Evolutionary conservation across 2,113 vertebrate genomes (phyloP).

Genomic region (Phrynosoma blainvillii): DNA sequence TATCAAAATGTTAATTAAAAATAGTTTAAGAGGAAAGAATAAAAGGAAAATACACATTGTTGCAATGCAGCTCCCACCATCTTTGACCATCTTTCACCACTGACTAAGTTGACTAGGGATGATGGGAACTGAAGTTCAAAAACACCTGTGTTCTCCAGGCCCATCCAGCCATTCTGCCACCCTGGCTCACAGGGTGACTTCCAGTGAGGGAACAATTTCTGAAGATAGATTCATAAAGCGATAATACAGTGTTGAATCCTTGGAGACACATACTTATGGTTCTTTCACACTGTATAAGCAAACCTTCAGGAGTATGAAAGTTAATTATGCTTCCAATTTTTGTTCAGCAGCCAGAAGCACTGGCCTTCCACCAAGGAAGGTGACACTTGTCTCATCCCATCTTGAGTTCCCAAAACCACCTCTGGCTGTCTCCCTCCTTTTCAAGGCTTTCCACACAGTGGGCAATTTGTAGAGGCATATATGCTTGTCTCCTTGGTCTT

Average conservation of each 20-base stretch:
- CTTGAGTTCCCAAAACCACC: neutral
- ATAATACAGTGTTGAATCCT: neutral
- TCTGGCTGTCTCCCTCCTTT: constrained; percentile 1
- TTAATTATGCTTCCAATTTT: neutral
- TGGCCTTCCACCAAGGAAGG: neutral
- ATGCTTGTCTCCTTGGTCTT: neutral
- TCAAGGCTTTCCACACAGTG: neutral
- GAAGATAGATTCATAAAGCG: neutral
- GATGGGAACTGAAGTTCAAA: neutral
- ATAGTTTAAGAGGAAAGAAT: too few relatives aligned
- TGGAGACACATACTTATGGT: neutral
- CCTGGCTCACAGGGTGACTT: neutral
- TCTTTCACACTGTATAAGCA: neutral
- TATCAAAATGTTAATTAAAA: too few relatives aligned
- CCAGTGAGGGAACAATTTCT: neutral
- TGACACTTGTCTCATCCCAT: neutral
- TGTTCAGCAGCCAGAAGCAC: neutral
- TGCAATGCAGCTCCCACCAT: too few relatives aligned
- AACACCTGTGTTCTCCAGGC: neutral
- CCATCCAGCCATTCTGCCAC: neutral
- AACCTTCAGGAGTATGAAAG: neutral
- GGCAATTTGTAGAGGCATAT: constrained; percentile 8
- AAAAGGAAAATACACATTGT: too few relatives aligned
- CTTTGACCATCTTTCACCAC: too few relatives aligned
- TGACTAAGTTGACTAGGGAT: neutral